phyloP scores from a whole-genome alignment of 1,140 invertebrate genomes.

The Cecropterus lyciades region DNA sequence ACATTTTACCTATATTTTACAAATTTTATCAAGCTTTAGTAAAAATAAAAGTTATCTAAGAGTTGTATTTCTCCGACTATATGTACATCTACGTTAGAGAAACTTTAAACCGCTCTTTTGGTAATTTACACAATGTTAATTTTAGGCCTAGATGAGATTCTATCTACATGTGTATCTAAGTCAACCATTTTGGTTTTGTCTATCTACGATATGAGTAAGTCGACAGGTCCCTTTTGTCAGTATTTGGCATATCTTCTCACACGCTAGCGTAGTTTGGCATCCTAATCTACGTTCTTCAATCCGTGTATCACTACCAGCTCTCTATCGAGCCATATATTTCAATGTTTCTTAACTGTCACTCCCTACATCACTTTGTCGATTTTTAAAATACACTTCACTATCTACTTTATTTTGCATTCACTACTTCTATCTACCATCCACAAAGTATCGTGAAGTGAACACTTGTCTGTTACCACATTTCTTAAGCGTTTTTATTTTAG shows the following conservation, averaged over 20 bases:
- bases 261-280: slow-evolving; percentile 63
- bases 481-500: slow-evolving; percentile 48
- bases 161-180: slow-evolving; percentile 49
- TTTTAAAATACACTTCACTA: slow-evolving; percentile 32
- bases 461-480: slow-evolving; percentile 31
- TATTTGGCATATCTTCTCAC: slow-evolving; percentile 64
- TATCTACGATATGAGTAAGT: slow-evolving; percentile 78
- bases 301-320: slow-evolving; percentile 22
- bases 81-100: slow-evolving; percentile 56
- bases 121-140: slow-evolving; percentile 46
- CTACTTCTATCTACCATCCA: slow-evolving; percentile 45
- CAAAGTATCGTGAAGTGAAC: slow-evolving; percentile 26
- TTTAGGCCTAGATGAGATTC: slow-evolving; percentile 51
- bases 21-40: slow-evolving; percentile 56
- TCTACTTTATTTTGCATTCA: slow-evolving; percentile 30
- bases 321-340: slow-evolving; percentile 13
- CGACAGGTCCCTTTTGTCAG: slow-evolving; percentile 70
- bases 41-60: slow-evolving; percentile 49
- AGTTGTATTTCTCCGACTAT: slow-evolving; percentile 37
- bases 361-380: slow-evolving; percentile 11
- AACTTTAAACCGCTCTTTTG: slow-evolving; percentile 60
- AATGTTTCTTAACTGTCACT: slow-evolving; percentile 37
- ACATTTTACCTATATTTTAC: slow-evolving; percentile 50
- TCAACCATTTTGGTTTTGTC: slow-evolving; percentile 44
- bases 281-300: slow-evolving; percentile 25